Percentiles rank a stretch among this genome's conserved stretches.
Evolutionary conservation across 2,113 vertebrate genomes (phyloP).

Genomic region (Phycodurus eques): DNA sequence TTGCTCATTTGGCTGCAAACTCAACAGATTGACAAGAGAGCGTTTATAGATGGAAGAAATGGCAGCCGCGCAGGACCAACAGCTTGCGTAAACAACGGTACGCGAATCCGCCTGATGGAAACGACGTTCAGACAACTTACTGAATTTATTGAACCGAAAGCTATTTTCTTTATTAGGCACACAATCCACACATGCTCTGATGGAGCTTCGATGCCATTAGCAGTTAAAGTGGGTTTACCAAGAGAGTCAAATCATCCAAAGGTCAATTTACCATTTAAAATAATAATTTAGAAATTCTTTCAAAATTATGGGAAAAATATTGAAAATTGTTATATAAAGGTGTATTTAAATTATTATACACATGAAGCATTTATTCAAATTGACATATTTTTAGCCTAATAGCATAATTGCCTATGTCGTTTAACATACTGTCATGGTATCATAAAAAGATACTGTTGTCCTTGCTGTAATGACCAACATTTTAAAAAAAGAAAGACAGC

Average conservation of each 20-base stretch:
- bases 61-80: conserved; percentile 43
- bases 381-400: too few relatives aligned
- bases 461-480: too few relatives aligned
- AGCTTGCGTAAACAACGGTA: conserved; percentile 53
- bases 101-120: conserved; percentile 26
- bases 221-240: not conserved
- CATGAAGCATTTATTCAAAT: too few relatives aligned
- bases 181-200: not conserved
- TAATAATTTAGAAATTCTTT: not conserved
- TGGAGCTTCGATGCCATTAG: not conserved
- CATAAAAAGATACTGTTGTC: too few relatives aligned
- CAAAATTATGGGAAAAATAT: not conserved
- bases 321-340: not conserved
- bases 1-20: conserved; percentile 44
- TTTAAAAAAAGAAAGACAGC: too few relatives aligned
- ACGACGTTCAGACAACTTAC: conserved; percentile 26
- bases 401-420: too few relatives aligned
- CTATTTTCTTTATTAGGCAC: not conserved
- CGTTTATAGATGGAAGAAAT: conserved; percentile 23
- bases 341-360: not conserved
- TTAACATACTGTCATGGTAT: too few relatives aligned
- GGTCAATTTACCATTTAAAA: not conserved
- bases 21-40: conserved; percentile 27
- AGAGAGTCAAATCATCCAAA: not conserved
- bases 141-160: conserved; percentile 1